phyloP scores from a whole-genome alignment of 2,888 invertebrate species.

The Deroplatys truncata region DNA sequence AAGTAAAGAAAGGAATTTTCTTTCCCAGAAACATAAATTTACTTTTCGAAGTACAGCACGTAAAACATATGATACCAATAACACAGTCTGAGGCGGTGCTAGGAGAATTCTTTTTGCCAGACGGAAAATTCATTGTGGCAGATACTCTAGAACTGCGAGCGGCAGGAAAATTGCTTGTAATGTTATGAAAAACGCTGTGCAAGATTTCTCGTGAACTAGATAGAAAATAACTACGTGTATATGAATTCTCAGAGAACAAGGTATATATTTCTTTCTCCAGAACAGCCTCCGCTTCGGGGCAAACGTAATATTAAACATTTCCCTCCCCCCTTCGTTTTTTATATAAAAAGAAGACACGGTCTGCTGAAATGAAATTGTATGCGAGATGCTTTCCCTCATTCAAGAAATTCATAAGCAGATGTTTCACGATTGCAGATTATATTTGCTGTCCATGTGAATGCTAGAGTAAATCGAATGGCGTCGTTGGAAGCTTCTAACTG shows the following conservation, averaged over 20 bases:
- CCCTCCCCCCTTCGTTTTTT: background rate
- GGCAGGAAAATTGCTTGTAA: background rate
- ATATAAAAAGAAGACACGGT: background rate
- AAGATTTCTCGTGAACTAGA: background rate
- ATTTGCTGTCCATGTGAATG: background rate
- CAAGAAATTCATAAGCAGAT: background rate
- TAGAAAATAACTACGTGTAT: background rate
- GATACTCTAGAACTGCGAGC: background rate
- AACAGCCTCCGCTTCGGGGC: background rate
- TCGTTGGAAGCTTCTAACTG: no score
- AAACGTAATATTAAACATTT: background rate
- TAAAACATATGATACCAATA: background rate
- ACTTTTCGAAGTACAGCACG: background rate
- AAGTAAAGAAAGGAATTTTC: background rate
- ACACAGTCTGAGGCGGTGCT: background rate
- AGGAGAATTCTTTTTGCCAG: background rate
- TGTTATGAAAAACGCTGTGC: background rate
- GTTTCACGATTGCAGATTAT: background rate
- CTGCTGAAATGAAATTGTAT: background rate
- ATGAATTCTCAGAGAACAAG: background rate
- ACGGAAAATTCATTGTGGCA: background rate
- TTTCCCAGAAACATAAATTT: background rate
- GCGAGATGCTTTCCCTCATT: background rate
- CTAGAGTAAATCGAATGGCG: background rate
- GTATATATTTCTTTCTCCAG: background rate